Base-by-base conservation (phyloP, 2,888 invertebrate genomes). In the Microdon myrmicae region DNA sequence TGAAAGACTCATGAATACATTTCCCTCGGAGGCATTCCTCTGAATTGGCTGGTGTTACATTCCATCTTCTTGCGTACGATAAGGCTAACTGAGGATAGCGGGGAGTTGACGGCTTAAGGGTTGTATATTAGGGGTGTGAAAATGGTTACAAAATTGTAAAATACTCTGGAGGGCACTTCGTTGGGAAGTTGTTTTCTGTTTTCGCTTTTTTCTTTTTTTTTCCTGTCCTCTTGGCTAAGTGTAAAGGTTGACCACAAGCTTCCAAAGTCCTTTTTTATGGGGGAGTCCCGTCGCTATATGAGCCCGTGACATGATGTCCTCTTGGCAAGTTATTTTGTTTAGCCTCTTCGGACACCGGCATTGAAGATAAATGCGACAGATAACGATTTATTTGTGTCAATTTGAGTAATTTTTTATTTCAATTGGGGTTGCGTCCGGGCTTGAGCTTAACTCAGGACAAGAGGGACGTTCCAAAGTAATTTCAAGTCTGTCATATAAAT, bases 301-400 rank as follows among this genome's bases (percentile, higher is more conserved):
- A 41, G 43, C 7, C 34, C 32, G 26, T 14, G 12, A 32, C 61
- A 58, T 53, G 55, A 35, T 61, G 45, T 56, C 43, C 37, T 51
- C 37, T 51, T 48, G 51, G 47, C 66, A 35, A 32, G 34, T 31
- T 13, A 9, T 26, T 28, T 67, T 43, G 51, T 56, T 53, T 67
- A 64, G 67, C 69, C 71, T 71, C 71, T 73, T 74, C 53, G 47
- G 64, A 51, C 56, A 49, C 41, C 17, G 23, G 51, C 41, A 64
- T 64, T 56, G 51, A 53, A 68, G 69, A 69, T 68, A 68, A 68
- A 69, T 69, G 67, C 58, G 68, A 56, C 51, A 59, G 61, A 64
- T 68, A 68, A 68, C 67, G 68, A 69, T 69, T 68, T 68, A 68
- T 69, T 69, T 68, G 69, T 68, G 67, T 67, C 69, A 69, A 68